Percentiles rank a stretch among this genome's conserved stretches.
phyloP scores from a whole-genome alignment of 2,797 vertebrate species.

The Xerus rutilus region DNA sequence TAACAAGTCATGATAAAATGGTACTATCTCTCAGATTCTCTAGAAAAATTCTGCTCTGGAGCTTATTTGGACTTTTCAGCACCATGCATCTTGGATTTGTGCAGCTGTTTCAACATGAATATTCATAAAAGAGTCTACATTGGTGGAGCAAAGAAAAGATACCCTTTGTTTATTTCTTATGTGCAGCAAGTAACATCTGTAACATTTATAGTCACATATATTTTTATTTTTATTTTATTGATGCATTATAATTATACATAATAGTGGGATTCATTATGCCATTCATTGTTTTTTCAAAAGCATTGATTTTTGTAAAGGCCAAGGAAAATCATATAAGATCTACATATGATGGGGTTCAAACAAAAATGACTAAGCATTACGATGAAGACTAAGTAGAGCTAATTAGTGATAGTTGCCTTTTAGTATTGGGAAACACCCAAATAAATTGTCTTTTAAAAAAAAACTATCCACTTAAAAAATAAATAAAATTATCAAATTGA shows the following conservation, averaged over 20 bases:
- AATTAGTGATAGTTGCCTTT: slow-evolving; percentile 57
- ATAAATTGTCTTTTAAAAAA: slow-evolving; percentile 35
- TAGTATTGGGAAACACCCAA: slow-evolving; percentile 1
- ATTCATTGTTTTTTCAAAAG: too few species aligned
- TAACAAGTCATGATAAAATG: slow-evolving; percentile 33
- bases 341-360: slow-evolving; percentile 1
- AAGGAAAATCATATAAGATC: slow-evolving; percentile 66
- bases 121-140: background rate
- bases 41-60: background rate
- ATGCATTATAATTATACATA: too few species aligned
- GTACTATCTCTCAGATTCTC: background rate
- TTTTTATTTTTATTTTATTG: too few species aligned
- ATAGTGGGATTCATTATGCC: too few species aligned
- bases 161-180: background rate
- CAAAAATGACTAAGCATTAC: slow-evolving; percentile 39
- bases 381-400: background rate
- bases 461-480: background rate
- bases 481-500: background rate
- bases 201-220: background rate
- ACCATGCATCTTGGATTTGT: background rate
- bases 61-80: background rate
- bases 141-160: background rate
- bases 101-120: slow-evolving; percentile 22
- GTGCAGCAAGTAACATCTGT: background rate
- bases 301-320: slow-evolving; percentile 64